These are phyloP conservation scores for Etia nguti DNA, from an alignment of 2,113 vertebrate genomes.

Conservation along the genomic window DNA sequence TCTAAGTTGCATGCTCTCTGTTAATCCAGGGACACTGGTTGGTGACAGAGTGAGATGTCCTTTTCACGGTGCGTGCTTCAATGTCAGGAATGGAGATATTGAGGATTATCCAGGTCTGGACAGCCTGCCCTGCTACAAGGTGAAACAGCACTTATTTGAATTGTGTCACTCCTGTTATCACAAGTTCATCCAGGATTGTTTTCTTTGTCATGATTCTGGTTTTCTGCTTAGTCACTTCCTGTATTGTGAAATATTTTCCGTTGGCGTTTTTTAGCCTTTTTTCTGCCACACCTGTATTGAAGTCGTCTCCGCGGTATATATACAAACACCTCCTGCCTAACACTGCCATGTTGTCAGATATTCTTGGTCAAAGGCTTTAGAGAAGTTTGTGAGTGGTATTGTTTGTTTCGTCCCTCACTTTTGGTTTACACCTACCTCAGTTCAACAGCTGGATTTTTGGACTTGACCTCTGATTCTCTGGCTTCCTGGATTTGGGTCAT, in stretches of 20 bases:
- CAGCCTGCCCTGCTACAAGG: conserved; percentile 72
- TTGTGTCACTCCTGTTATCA: neutral
- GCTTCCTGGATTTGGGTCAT: neutral
- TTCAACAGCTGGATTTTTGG: neutral
- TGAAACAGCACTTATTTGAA: neutral
- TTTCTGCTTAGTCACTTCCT: neutral
- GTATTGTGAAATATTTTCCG: neutral
- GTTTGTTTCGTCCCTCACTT: neutral
- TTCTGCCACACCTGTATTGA: neutral
- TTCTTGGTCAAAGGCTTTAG: neutral
- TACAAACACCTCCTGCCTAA: neutral
- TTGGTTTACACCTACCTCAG: neutral
- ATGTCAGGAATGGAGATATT: conserved; percentile 82
- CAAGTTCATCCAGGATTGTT: neutral
- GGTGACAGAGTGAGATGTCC: conserved; percentile 81
- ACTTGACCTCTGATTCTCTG: neutral
- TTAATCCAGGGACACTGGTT: conserved; percentile 71
- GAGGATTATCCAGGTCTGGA: conserved; percentile 87
- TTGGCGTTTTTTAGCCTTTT: neutral
- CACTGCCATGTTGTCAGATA: neutral
- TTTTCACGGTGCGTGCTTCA: conserved; percentile 85
- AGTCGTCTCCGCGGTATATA: neutral
- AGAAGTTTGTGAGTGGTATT: neutral
- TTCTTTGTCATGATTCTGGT: neutral
- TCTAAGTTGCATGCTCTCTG: neutral